Evolutionary conservation across 2,113 vertebrate genomes (phyloP).

Genomic region (Symphodus melops): DNA sequence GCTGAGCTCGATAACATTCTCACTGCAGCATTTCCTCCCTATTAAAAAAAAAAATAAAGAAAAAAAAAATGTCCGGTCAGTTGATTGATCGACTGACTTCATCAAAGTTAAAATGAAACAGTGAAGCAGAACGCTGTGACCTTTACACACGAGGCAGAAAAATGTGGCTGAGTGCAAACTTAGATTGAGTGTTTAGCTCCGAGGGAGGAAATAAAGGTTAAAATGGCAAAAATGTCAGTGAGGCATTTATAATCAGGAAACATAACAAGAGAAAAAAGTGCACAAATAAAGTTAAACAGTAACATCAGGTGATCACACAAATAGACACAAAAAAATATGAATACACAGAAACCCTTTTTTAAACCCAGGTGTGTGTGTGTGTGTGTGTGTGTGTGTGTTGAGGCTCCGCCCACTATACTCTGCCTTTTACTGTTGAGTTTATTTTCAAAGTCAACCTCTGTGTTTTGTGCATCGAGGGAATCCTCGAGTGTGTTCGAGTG

Average conservation of each 20-base stretch:
- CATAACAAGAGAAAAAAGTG: background rate
- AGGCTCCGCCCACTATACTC: no score
- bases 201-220: background rate
- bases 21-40: constrained; percentile 1
- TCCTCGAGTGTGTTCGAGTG: no score
- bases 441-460: no score
- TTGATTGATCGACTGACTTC: background rate
- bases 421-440: no score
- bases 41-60: background rate
- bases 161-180: background rate
- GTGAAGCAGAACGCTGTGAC: background rate
- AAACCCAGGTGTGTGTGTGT: no score
- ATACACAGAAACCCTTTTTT: no score
- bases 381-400: no score
- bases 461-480: no score
- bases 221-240: background rate
- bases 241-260: background rate
- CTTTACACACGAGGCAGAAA: background rate
- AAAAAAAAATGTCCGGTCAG: background rate
- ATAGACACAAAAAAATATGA: background rate
- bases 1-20: constrained; percentile 21
- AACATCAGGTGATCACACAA: background rate
- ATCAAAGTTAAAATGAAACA: background rate
- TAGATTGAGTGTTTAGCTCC: background rate
- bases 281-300: background rate